Base-by-base conservation (phyloP, 2,113 vertebrate genomes). In the Elaphurus davidianus region DNA sequence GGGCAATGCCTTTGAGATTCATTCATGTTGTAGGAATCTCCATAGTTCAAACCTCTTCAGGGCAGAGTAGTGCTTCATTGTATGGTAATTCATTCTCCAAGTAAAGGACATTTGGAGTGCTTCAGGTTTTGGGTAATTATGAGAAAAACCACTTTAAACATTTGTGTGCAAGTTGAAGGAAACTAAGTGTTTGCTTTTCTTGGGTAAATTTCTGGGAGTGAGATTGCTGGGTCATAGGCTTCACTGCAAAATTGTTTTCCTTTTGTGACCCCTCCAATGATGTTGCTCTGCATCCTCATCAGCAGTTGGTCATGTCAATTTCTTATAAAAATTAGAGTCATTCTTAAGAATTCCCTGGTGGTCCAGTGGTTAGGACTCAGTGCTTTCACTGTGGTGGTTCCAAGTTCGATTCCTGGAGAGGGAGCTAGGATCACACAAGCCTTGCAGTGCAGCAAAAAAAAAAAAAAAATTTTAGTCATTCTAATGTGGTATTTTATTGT, bases 251-350 rank as follows among this genome's bases (percentile, higher is more conserved):
- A 33, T 10, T 33, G 16, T 50, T 33, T 81, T 50, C 45, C 28
- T 81, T 50, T 30, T 1, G 9, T 11, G 16, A 30, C 16, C 28
- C 47, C 45, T 21, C 28, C 45, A 33, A 0, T 3, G 5, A 50
- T 50, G 16, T 50, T 81, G 78, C 16, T 50, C 45, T 50, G 16
- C 9, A 50, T 19, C 45, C 5, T 81, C 27, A 50, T 50, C 45
- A 50, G 27, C 45, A 33, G 45, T 81, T 81, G 78, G 45, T 50
- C 28, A 47, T 6, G 78, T 81, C 78, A 81, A 30, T 30, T 50
- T 50, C 45, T 81, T 81, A 50, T 11, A 33, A 33, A 81, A 81
- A 50, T 50, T 19, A 33, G 19, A 12, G 16, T 50, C 16, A 33
- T 19, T 81, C 78, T 81, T 33, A 9, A 30, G 45, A 50, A 50